Base-by-base conservation (phyloP, 2,113 vertebrate genomes). In the Trematocara zebra region DNA sequence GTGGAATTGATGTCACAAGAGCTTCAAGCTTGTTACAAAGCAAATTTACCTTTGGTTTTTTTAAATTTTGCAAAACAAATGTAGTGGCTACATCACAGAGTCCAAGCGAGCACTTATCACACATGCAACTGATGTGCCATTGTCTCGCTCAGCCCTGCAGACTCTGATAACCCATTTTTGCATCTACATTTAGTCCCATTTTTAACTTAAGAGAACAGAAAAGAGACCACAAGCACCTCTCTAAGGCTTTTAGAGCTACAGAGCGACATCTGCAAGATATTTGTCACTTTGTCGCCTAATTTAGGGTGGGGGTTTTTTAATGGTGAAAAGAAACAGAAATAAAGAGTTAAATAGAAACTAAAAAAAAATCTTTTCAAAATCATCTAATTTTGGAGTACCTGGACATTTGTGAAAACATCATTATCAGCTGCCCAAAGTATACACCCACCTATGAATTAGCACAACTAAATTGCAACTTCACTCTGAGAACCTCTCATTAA, bases 81-180 rank as follows among this genome's bases (percentile, higher is more conserved):
- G 35, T 23, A 23, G 17, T 61, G 78, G 40, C 64, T 54, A 18
- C 11, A 53, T 67, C 56, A 74, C 6, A 81, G 11, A 61, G 14
- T 33, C 69, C 56, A 9, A 51, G 20, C 26, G 15, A 84, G 9
- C 51, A 26, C 26, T 85, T 47, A 17, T 81, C 54, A 87, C 86
- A 90, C 56, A 81, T 78, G 51, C 82, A 61, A 79, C 47, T 87
- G 72, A 88, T 53, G 69, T 42, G 74, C 80, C 84, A 91, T 44
- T 82, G 80, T 83, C 56, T 88, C 11, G 33, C 9, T 89, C 81
- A 78, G 85, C 82, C 81, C 85, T 78, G 83, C 57, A 84, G 74
- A 84, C 80, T 89, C 54, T 80, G 57, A 82, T 86, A 83, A 89
- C 23, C 42, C 7, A 4, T 83, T 82, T 72, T 42, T 85, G 11